These are phyloP conservation scores for Leptonema lineaticorne DNA, from an alignment of 1,140 invertebrate species.

Conservation along the genomic window DNA sequence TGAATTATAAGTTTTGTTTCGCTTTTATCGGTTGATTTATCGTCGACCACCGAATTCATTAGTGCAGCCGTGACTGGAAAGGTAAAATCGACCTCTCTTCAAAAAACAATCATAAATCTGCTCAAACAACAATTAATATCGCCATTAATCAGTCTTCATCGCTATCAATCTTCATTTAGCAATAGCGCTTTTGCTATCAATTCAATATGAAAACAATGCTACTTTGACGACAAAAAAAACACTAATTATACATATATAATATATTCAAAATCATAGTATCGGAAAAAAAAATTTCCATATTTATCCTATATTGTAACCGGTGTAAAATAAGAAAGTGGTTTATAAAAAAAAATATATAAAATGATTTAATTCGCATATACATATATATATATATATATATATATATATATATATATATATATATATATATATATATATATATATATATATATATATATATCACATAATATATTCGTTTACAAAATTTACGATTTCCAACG, in stretches of 20 bases:
- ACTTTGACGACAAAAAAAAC: neutral
- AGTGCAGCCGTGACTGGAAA: conserved; percentile 10
- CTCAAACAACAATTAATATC: conserved; percentile 3
- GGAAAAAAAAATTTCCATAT: no score
- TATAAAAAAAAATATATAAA: no score
- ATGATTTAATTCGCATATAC: neutral
- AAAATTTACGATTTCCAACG: no score
- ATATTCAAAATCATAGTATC: no score
- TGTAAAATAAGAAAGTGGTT: no score
- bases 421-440: no score
- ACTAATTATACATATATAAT: no score
- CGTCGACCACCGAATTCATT: conserved; percentile 20
- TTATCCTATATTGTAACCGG: no score
- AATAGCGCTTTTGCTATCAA: neutral
- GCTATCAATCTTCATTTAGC: conserved; percentile 22
- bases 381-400: no score
- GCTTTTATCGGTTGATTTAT: conserved; percentile 31
- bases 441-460: no score
- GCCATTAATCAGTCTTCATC: conserved; percentile 6
- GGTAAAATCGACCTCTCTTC: conserved; percentile 8
- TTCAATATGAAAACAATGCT: neutral
- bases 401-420: no score
- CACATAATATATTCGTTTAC: no score
- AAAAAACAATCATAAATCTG: conserved; percentile 10
- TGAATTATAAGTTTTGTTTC: conserved; percentile 18